Evolutionary conservation across 2,888 invertebrate species (phyloP), one percentile per base, ranked within the genome.

Genomic region (Isotomurus palustris): DNA sequence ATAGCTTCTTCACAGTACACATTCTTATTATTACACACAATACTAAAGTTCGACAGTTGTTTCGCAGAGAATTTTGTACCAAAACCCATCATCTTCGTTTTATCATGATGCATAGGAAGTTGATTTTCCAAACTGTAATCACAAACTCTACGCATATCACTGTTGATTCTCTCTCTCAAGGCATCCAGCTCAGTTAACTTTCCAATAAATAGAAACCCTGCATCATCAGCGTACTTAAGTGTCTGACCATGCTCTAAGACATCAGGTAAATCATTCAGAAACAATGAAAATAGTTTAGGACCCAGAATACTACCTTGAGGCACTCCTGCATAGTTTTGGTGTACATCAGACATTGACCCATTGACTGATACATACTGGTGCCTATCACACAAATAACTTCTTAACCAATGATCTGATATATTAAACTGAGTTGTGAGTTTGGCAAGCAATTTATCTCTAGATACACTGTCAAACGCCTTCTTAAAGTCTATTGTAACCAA

Each of bases 401-500:
- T 22, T 3, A 55, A n/a, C 59, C 59, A 59, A 17, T 32, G 17
- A 28, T 44, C 52, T 3, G 40, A 40, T 1, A 59, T 52, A 2
- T 17, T 17, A 55, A 38, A 59, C 25, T 21, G 1, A 8, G 17
- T 27, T 38, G 28, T 21, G 14, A 47, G 27, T 19, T 60, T 60
- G 1, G n/a, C 3, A 10, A 60, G 38, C 21, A 60, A 17, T 40
- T 40, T 28, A 19, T 32, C 53, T 22, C 59, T 43, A 24, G 50
- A 45, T 2, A 50, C 36, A n/a, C 43, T 43, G n/a, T 54, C 54
- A 35, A 55, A 59, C 2, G 56, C 53, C 19, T 60, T 60, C 0
- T 44, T 8, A 4, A 52, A 27, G 19, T 56, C 56, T 27, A 56
- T 48, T 27, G 56, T 32, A 10, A 59, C 48, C 3, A 52, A n/a